phyloP scores from a whole-genome alignment of 1,140 invertebrate genomes.

The Parasteatoda tepidariorum region DNA sequence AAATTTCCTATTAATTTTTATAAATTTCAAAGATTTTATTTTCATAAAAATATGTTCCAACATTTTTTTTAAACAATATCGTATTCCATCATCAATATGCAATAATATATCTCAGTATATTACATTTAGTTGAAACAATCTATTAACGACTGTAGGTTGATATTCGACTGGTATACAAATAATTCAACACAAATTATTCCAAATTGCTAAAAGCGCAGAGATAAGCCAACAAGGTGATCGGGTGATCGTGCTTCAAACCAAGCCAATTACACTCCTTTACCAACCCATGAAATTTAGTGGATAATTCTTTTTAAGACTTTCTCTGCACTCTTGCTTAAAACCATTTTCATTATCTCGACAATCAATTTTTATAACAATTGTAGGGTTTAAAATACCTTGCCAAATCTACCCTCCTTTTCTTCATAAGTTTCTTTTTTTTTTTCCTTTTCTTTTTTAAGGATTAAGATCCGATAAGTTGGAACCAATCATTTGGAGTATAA shows the following conservation, averaged over 20 bases:
- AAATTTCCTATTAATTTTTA: too few relatives aligned
- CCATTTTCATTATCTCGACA: constrained; percentile 54
- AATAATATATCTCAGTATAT: too few relatives aligned
- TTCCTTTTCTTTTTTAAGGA: neutral
- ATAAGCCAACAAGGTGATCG: neutral
- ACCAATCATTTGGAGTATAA: constrained; percentile 23
- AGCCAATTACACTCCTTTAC: constrained; percentile 45
- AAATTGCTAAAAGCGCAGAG: constrained; percentile 1
- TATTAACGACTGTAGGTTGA: too few relatives aligned
- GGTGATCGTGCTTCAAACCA: constrained; percentile 32
- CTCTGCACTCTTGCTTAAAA: constrained; percentile 56
- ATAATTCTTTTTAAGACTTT: constrained; percentile 44
- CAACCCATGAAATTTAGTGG: constrained; percentile 56
- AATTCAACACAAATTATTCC: neutral
- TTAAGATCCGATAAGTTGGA: constrained; percentile 49
- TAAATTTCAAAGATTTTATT: too few relatives aligned
- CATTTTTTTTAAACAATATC: too few relatives aligned
- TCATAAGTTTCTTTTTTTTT: constrained; percentile 5
- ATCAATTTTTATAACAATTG: constrained; percentile 49
- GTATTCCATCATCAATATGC: too few relatives aligned
- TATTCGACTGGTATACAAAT: too few relatives aligned
- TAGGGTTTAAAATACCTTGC: constrained; percentile 37
- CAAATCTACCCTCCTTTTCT: too few relatives aligned
- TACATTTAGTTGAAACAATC: too few relatives aligned
- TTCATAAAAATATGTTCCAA: too few relatives aligned